A percentile compares a stretch with the other conserved stretches of the same genome.
Evolutionary conservation across 2,113 vertebrate genomes (phyloP).

Genomic region (Erythrocebus patas): DNA sequence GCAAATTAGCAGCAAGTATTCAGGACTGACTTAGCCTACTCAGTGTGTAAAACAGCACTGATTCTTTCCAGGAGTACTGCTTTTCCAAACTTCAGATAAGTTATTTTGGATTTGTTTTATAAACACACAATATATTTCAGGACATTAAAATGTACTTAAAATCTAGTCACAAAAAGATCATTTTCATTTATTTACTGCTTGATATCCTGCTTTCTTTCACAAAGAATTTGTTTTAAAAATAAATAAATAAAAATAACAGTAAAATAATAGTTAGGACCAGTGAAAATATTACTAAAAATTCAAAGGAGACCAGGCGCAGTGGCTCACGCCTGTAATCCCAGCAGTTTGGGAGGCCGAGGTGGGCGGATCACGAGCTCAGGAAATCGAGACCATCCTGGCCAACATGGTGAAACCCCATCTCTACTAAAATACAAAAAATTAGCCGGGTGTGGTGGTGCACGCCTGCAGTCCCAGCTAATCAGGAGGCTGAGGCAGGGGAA

Average conservation of each 20-base stretch:
- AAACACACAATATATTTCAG: background rate
- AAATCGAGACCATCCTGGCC: no score
- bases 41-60: background rate
- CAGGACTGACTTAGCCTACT: background rate
- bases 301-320: background rate
- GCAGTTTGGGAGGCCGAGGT: no score
- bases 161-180: background rate
- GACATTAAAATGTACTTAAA: conserved; percentile 29
- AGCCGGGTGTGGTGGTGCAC: no score
- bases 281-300: conserved; percentile 1
- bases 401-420: no score
- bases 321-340: no score
- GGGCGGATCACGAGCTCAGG: no score
- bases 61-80: conserved; percentile 9
- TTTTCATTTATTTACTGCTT: background rate
- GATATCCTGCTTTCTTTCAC: background rate
- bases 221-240: background rate
- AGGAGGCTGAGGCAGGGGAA: no score
- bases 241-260: background rate
- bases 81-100: background rate
- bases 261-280: background rate
- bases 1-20: conserved; percentile 14
- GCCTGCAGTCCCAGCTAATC: no score
- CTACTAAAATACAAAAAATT: no score
- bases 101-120: conserved; percentile 30